phyloP scores from a whole-genome alignment of 2,797 vertebrate genomes.

The Gallinago solitaria region DNA sequence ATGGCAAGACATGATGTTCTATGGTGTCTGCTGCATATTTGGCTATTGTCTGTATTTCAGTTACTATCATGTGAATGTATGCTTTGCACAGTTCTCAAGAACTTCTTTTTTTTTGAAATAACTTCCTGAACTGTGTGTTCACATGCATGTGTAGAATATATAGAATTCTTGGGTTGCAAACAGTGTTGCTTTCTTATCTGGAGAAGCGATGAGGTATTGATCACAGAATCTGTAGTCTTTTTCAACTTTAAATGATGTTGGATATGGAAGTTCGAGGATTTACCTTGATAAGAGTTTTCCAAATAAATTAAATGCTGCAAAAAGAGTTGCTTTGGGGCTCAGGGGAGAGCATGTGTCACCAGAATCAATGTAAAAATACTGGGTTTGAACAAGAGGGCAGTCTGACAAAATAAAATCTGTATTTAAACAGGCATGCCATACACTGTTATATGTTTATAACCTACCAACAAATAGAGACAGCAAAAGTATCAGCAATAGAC shows the following conservation, averaged over 20 bases:
- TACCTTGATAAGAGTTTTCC: background rate
- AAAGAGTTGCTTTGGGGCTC: background rate
- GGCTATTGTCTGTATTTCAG: background rate
- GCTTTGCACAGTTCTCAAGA: background rate
- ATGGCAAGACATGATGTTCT: background rate
- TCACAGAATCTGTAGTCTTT: background rate
- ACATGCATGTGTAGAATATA: accelerated
- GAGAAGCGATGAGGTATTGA: background rate
- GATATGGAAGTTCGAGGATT: background rate
- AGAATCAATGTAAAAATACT: background rate
- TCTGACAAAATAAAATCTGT: background rate
- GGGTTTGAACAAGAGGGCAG: background rate
- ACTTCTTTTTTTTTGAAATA: background rate
- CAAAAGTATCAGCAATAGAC: slow-evolving; percentile 92
- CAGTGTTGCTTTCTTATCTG: background rate
- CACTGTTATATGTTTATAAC: slow-evolving; percentile 95
- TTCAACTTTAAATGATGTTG: background rate
- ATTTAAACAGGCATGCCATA: slow-evolving; percentile 89
- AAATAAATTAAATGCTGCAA: background rate
- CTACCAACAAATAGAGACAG: slow-evolving; percentile 92
- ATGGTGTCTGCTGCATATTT: background rate
- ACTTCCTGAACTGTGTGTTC: background rate
- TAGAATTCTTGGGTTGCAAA: background rate
- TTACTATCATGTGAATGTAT: background rate
- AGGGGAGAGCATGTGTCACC: background rate